Percentiles rank a stretch among this genome's conserved stretches.
Conservation (phyloP, 2,797 vertebrate species). For the Oreochromis mossambicus region DNA sequence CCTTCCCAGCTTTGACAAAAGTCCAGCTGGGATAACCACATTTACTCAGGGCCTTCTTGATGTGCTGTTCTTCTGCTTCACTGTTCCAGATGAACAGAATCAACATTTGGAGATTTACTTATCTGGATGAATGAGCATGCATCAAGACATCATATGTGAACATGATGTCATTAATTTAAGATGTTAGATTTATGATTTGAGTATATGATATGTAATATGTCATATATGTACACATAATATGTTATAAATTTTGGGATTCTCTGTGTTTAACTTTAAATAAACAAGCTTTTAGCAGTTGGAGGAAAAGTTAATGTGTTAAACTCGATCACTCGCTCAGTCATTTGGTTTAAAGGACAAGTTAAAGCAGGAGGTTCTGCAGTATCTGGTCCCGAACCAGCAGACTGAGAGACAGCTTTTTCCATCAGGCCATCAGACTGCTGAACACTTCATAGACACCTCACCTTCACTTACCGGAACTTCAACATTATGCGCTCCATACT, state of each 20-base stretch:
- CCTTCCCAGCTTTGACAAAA: accelerated
- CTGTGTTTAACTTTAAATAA: not conserved
- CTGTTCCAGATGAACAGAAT: not conserved
- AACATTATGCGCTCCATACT: no score
- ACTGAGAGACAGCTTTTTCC: no score
- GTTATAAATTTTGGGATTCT: not conserved
- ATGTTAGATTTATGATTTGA: not conserved
- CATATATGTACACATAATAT: not conserved
- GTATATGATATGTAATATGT: not conserved
- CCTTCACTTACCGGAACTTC: no score
- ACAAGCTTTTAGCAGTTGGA: not conserved
- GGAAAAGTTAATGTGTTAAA: not conserved
- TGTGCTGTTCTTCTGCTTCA: not conserved
- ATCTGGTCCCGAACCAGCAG: not conserved
- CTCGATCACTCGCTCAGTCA: not conserved
- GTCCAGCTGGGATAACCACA: not conserved
- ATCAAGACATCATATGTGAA: not conserved
- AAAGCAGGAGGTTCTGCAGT: not conserved
- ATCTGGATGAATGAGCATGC: not conserved
- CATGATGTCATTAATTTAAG: not conserved
- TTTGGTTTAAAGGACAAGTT: not conserved
- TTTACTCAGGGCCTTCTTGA: not conserved
- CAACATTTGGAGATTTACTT: not conserved
- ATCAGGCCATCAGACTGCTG: no score
- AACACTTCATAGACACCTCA: no score